Evolutionary conservation across 1,140 invertebrate species (phyloP), one percentile per base, ranked within the genome.

Genomic region (Amyelois transitella): DNA sequence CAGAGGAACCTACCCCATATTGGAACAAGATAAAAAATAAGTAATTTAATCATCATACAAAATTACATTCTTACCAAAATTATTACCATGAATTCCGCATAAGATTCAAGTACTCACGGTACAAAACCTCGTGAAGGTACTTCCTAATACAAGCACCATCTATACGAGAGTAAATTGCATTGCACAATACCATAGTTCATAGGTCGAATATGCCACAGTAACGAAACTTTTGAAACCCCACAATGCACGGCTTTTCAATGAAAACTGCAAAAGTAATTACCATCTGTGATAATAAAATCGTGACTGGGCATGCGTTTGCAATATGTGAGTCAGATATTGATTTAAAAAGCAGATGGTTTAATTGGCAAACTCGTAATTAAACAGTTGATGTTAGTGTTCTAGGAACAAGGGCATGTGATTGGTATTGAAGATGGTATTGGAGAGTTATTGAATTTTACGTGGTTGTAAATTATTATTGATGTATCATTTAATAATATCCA

Each of bases 161-260:
- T 14, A 38, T 38, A 38, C 32, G 32, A 38, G 32, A 38, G 32
- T 38, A 38, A 38, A 38, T 38, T 38, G 32, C 32, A 38, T 38
- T 38, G 32, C 32, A 38, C 32, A 38, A 38, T 38, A 38, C 8
- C 32, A 38, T 1, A 38, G 32, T 14, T 38, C 32, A 38, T 12
- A 38, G 32, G 32, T 38, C 28, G 32, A 14, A 2, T 38, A 1
- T 14, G 17, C 12, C n/a, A 38, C 32, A 38, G 17, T 38, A 38
- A 38, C 32, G 17, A 14, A 38, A 38, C 32, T 38, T 38, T 38
- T 38, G 32, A 38, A 38, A 38, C 32, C 32, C 4, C 32, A 38
- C 32, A 38, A 38, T 21, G 45, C 45, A 48, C 19, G 45, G 45
- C 12, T 48, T 48, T 48, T 48, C 45, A 48, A 48, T 48, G 45